Evolutionary conservation across 2,888 invertebrate genomes (phyloP), one percentile per base, ranked within the genome.

Genomic region (Lydus trimaculatus): DNA sequence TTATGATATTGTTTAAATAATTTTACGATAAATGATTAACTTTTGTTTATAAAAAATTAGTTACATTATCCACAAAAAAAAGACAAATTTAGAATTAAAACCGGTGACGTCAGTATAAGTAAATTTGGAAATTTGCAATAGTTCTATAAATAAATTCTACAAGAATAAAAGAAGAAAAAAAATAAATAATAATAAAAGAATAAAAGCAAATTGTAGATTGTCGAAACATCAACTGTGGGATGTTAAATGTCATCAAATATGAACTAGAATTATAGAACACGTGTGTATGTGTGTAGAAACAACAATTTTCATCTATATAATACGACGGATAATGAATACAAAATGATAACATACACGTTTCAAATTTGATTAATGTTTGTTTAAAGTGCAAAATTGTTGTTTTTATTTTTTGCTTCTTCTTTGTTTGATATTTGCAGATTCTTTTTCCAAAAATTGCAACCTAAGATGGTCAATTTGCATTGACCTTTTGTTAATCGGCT

Each of bases 121-220:
- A 28, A 56, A 28, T 56, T 56, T 28, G 56, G 56, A 56, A 56
- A 56, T 56, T 56, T 6, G 56, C 56, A 28, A 52, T 56, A 25
- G 15, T 7, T 15, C 56, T 56, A 56, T 56, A 56, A 56, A 56
- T 56, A 56, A 56, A 56, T 56, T 20, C 1, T 11, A 23, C 8
- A 56, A 56, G 15, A 56, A 28, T 20, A 11, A 3, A 20, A 25
- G 1, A 2, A 13, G 13, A 28, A 7, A n/a, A n/a, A 56, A 28
- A 2, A 6, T 3, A 2, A n/a, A 56, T 7, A 28, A 28, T 3
- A 56, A 28, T 1, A 23, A 9, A 20, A 23, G 8, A 7, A 52
- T 1, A 48, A 20, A 5, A 52, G 23, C 9, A 13, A 52, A 23
- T 20, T n/a, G n/a, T n/a, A n/a, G n/a, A n/a, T 43, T n/a, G 6